Evolutionary conservation across 2,888 invertebrate species (phyloP), one percentile per base, ranked within the genome.

Genomic region (Chaetogeoica ovagalla): DNA sequence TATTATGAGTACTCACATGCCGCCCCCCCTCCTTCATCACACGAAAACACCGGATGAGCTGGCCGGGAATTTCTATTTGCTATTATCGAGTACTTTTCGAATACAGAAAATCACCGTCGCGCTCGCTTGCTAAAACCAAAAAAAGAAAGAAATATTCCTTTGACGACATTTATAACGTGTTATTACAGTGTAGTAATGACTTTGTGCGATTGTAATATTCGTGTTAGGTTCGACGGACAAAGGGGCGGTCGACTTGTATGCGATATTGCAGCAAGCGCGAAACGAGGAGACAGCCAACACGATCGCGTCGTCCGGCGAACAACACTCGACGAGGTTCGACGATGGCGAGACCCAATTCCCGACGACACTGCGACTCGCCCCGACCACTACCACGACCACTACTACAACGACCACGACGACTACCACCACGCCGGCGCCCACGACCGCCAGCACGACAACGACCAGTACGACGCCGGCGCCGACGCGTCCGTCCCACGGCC

Each of bases 221-320:
- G 30, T 30, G 9, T n/a, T 48, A 84, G 84, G 82, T 7, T 83
- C 84, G 83, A 84, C 84, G 91, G 93, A 94, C 85, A 94, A 94
- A 87, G 92, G 93, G 0, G 94, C 94, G 17, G 87, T 93, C 19
- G 94, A 94, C 84, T 87, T 94, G 69, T 94, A 94, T 85, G 94
- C 94, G 0, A 92, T 94, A 84, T 88, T 93, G 72, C 90, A 90
- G 84, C 89, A 90, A 82, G 89, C 89, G 1, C 89, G 89, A 83
- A 89, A 87, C 83, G 88, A 89, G 71, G 84, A 84, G 76, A 83
- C 83, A 1, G 84, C 83, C 21, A 82, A 83, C 21, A 82, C 83
- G 2, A 83, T 86, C 11, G 37, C 37, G 15, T 59, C 43, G 21
- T 43, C 66, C 6, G 23, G 39, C 85, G 86, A 1, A 86, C 81